Base-by-base conservation (phyloP, 92 coral and sea anemone genomes). In the Nematostella vectensis region DNA sequence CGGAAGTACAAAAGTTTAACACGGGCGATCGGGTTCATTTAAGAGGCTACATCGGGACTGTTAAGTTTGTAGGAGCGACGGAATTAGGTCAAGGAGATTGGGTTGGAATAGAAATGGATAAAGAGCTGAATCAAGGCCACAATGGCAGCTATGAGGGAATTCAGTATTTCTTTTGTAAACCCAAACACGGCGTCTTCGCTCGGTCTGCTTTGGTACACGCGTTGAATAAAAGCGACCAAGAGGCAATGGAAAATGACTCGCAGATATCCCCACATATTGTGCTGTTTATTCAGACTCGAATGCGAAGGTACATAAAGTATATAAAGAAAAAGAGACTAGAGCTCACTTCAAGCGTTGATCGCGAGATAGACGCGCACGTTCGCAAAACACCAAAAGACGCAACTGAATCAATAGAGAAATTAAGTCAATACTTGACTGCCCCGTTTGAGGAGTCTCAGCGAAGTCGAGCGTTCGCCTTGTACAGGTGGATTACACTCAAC, bases 401-500 rank as follows among this genome's bases (percentile, higher is more conserved):
- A 24, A 51, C 79, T 15, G 37, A 57, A 53, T 65, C 62, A 25
- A 71, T 77, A 0, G 59, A 75, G 25, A 48, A 37, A 20, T 61
- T 83, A 4, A 68, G 79, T 23, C 15, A 16, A 36, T 84, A 74
- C 53, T 55, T 84, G 45, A 79, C 80, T 0, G 69, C 55, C 31
- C 88, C 83, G 3, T 84, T 75, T 74, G 72, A 67, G 12, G 57
- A 77, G 15, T 69, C 50, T 21, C 70, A 75, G 29, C 68, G 80
- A 40, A 74, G 62, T 48, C 79, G 72, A 51, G 83, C 67, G 12
- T 84, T 67, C 25, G 87, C 87, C 1, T 69, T 80, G 15, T 80
- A 67, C 47, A 70, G 88, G 10, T 80, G 88, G 83, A 54, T 84
- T 19, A 55, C 80, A 36, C 63, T 84, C 15, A 65, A 75, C 36